Conservation (phyloP, 2,113 vertebrate species). For the Siphamia tubifer region DNA sequence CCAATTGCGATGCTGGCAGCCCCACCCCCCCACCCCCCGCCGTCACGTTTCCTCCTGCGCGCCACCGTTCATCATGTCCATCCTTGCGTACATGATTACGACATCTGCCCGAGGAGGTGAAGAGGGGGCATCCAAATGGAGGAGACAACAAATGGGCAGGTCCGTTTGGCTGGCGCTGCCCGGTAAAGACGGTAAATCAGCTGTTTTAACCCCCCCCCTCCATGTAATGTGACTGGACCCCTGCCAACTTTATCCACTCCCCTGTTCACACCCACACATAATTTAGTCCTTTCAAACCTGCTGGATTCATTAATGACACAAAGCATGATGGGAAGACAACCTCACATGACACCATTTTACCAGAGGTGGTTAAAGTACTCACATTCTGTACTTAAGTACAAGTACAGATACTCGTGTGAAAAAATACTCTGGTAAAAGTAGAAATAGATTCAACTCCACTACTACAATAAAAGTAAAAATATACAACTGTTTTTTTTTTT, state of each 20-base stretch:
- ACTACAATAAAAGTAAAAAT: no score
- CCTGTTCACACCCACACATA: conserved; percentile 39
- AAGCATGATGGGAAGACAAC: background rate
- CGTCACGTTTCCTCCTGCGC: conserved; percentile 46
- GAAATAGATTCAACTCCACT: no score
- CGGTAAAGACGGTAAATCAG: conserved; percentile 68
- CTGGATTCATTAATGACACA: conserved; percentile 61
- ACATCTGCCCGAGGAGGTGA: conserved; percentile 38
- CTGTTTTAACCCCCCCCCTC: conserved; percentile 57
- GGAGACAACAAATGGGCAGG: conserved; percentile 71
- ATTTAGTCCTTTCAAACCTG: conserved; percentile 70
- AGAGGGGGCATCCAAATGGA: conserved; percentile 47
- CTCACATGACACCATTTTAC: no score
- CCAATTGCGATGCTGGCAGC: conserved; percentile 55
- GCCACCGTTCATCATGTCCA: conserved; percentile 45
- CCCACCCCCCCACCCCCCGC: no score
- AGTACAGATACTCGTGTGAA: no score
- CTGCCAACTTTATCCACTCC: conserved; percentile 68
- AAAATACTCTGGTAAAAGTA: no score
- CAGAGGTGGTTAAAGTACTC: no score
- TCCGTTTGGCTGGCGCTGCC: no score
- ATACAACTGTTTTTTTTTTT: no score
- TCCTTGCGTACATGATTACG: conserved; percentile 30
- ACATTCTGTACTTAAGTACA: no score
- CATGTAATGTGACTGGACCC: conserved; percentile 64